Percentiles rank a stretch among this genome's conserved stretches.
phyloP scores from a whole-genome alignment of 2,797 vertebrate genomes.

The Diplodus puntazzo region DNA sequence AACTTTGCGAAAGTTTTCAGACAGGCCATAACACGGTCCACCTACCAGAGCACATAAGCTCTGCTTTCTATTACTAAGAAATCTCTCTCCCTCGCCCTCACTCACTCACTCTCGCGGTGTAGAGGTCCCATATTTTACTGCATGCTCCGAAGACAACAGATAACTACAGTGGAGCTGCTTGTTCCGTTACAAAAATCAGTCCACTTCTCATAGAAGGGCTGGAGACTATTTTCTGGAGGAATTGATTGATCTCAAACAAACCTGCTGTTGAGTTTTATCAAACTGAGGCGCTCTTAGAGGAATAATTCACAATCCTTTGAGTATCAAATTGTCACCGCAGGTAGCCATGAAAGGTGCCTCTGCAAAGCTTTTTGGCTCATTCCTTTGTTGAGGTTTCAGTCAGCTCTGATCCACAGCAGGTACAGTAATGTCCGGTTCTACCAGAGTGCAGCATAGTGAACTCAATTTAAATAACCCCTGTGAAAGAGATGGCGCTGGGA shows the following conservation, averaged over 20 bases:
- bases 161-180: constrained; percentile 35
- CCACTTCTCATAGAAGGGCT: constrained; percentile 12
- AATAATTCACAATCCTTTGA: constrained; percentile 29
- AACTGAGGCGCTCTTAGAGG: neutral
- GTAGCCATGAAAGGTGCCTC: neutral
- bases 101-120: constrained; percentile 34
- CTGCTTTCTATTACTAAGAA: constrained; percentile 66
- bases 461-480: neutral
- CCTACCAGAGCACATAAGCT: constrained; percentile 74
- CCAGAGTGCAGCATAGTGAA: neutral
- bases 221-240: constrained; percentile 18
- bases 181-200: constrained; percentile 13
- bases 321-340: neutral
- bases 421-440: neutral
- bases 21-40: constrained; percentile 79
- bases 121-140: constrained; percentile 40
- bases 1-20: constrained; percentile 76
- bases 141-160: constrained; percentile 51
- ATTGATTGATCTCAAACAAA: constrained; percentile 23
- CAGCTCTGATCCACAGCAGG: neutral
- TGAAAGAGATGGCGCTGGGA: neutral
- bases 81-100: constrained; percentile 21
- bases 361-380: constrained; percentile 3
- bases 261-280: too few relatives aligned
- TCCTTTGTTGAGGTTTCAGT: neutral